These are phyloP conservation scores for Phataginus tricuspis DNA, from an alignment of 2,797 vertebrate genomes.

Conservation along the genomic window DNA sequence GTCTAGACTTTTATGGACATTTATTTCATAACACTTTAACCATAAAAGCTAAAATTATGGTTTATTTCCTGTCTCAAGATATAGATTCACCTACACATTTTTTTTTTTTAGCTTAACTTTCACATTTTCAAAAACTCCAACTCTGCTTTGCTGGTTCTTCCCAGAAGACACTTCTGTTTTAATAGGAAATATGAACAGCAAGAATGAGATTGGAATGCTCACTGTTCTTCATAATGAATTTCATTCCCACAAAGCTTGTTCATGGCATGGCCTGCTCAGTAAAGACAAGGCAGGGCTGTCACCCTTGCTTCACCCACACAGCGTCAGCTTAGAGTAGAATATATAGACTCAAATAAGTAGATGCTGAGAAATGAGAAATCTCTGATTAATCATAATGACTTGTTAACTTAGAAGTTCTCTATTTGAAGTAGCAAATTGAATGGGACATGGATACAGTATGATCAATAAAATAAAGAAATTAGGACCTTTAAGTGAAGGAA, in stretches of 20 bases:
- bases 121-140: conserved; percentile 41
- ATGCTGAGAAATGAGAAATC: background rate
- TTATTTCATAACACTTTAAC: conserved; percentile 42
- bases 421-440: conserved; percentile 23
- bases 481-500: background rate
- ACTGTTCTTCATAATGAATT: background rate
- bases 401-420: conserved; percentile 26
- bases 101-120: background rate
- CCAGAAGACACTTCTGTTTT: background rate
- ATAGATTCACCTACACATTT: conserved; percentile 12
- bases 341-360: background rate
- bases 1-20: conserved; percentile 20
- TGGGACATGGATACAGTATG: background rate
- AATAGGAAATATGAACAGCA: conserved; percentile 55
- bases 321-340: background rate
- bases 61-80: background rate
- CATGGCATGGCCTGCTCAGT: background rate
- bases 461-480: conserved; percentile 31
- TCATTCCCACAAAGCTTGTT: background rate
- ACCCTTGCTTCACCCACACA: background rate
- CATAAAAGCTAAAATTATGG: conserved; percentile 31
- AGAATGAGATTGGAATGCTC: background rate
- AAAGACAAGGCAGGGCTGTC: background rate
- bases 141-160: conserved; percentile 36
- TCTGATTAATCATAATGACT: background rate